Conservation (phyloP, 1,140 invertebrate genomes). For the Drosophila orosa region DNA sequence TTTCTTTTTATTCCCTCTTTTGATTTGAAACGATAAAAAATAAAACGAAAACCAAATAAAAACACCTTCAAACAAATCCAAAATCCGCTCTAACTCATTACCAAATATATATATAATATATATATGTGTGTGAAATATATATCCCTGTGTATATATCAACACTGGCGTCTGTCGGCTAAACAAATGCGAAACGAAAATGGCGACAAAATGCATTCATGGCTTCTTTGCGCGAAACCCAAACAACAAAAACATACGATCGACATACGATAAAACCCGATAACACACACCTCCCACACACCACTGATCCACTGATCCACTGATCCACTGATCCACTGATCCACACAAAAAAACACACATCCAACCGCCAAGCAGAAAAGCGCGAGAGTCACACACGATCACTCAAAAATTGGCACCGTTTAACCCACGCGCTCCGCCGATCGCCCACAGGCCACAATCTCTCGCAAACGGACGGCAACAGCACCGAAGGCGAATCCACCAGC, state of each 20-base stretch:
- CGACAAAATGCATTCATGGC: slow-evolving; percentile 82
- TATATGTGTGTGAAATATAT: slow-evolving; percentile 32
- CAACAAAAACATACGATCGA: slow-evolving; percentile 39
- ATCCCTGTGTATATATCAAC: slow-evolving; percentile 39
- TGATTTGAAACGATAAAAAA: slow-evolving; percentile 51
- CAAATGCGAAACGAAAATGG: slow-evolving; percentile 72
- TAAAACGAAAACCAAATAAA: slow-evolving; percentile 28
- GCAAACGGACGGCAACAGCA: slow-evolving; percentile 93
- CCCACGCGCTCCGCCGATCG: slow-evolving; percentile 84
- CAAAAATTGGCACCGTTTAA: slow-evolving; percentile 84
- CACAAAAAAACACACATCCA: slow-evolving; percentile 20
- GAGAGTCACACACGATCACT: slow-evolving; percentile 84
- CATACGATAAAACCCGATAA: slow-evolving; percentile 18
- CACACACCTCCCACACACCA: slow-evolving; percentile 31
- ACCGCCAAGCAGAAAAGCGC: slow-evolving; percentile 78
- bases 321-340: slow-evolving; percentile 20
- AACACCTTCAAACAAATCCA: slow-evolving; percentile 55
- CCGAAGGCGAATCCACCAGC: slow-evolving; percentile 91
- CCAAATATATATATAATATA: slow-evolving; percentile 31
- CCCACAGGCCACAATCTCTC: slow-evolving; percentile 95
- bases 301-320: slow-evolving; percentile 20
- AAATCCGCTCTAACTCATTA: slow-evolving; percentile 52
- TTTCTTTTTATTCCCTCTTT: slow-evolving; percentile 74
- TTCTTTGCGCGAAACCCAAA: slow-evolving; percentile 65
- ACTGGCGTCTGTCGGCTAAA: slow-evolving; percentile 66